A percentile compares a stretch with the other conserved stretches of the same genome.
Conservation (phyloP, 2,888 invertebrate genomes). For the Cecidostiba fungosa region DNA sequence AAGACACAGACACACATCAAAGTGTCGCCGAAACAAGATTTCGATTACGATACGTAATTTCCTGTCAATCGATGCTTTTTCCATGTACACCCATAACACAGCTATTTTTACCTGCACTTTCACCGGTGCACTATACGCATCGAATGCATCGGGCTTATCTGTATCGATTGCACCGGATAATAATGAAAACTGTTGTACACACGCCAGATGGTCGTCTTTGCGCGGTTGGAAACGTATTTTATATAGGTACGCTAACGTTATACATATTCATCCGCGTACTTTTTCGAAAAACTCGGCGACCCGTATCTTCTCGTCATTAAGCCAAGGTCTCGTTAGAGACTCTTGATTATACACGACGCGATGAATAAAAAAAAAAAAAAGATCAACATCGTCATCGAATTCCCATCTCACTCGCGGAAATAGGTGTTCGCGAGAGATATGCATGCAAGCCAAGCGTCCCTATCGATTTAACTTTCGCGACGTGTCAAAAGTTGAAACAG, state of each 20-base stretch:
- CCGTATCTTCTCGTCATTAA: conserved; percentile 14
- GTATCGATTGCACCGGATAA: conserved; percentile 30
- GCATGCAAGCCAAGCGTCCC: not conserved
- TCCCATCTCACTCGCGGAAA: not conserved
- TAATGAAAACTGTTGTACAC: not conserved
- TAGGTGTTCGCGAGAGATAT: not conserved
- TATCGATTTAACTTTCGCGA: conserved; percentile 35
- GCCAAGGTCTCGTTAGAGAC: not conserved
- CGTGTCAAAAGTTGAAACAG: conserved; percentile 39
- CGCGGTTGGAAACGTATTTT: not conserved
- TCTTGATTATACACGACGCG: not conserved
- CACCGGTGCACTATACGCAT: too few relatives aligned
- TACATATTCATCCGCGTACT: too few relatives aligned
- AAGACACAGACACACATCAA: too few relatives aligned
- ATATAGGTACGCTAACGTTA: not conserved
- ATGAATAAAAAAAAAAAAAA: not conserved
- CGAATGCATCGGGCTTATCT: not conserved
- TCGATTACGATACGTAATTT: too few relatives aligned
- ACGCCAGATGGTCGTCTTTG: not conserved
- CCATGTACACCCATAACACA: not conserved
- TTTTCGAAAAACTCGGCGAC: not conserved
- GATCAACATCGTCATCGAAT: not conserved
- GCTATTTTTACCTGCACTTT: too few relatives aligned
- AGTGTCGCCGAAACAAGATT: too few relatives aligned
- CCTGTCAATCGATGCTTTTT: too few relatives aligned